A percentile compares a stretch with the other conserved stretches of the same genome.
phyloP scores from a whole-genome alignment of 2,113 vertebrate genomes.

The Gyps fulvus region DNA sequence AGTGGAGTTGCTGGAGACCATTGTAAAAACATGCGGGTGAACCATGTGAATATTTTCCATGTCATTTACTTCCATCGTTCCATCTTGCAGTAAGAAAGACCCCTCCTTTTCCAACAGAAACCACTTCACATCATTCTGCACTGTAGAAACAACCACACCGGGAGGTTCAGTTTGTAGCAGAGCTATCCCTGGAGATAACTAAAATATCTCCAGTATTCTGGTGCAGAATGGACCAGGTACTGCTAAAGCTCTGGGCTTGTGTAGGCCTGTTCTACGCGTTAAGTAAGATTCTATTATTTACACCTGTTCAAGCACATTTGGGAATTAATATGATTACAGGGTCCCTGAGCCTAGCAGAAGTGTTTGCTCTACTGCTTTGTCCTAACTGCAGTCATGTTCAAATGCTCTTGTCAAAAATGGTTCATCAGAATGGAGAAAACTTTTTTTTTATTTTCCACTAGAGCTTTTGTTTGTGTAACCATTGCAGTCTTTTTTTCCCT shows the following conservation, averaged over 20 bases:
- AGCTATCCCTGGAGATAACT: neutral
- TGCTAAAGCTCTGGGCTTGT: neutral
- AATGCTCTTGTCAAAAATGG: neutral
- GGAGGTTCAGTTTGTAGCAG: neutral
- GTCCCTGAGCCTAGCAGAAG: neutral
- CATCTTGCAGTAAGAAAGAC: neutral
- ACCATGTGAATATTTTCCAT: neutral
- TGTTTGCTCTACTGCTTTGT: neutral
- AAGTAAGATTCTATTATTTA: neutral
- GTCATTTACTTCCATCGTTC: neutral
- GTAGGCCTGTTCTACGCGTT: neutral
- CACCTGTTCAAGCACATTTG: neutral
- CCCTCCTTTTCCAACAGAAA: neutral
- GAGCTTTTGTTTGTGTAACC: neutral
- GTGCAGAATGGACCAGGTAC: neutral
- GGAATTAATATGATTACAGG: neutral
- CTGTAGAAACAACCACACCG: accelerated
- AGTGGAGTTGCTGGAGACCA: neutral
- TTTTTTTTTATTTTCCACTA: neutral
- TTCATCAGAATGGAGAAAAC: neutral
- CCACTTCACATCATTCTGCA: neutral
- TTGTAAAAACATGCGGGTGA: neutral
- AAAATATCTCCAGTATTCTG: neutral
- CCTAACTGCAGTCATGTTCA: neutral
- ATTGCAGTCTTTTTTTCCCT: neutral